Percentiles rank a stretch among this genome's conserved stretches.
Conservation (phyloP, 2,888 invertebrate genomes). For the Cynaeus angustus region DNA sequence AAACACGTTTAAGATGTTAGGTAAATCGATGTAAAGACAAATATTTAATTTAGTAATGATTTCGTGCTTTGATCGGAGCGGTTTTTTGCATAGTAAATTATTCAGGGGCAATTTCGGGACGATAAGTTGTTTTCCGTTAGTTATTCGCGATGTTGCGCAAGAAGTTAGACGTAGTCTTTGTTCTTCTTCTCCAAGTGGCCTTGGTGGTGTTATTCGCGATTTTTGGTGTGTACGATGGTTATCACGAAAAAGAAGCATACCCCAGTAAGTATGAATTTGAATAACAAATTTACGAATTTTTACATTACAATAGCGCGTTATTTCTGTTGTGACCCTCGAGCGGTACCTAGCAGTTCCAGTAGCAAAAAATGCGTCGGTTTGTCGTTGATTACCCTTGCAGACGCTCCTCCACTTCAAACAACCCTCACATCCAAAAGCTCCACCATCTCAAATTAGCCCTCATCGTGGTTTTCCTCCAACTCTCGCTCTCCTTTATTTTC, state of each 20-base stretch:
- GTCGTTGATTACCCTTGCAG: not conserved
- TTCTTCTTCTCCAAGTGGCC: conserved; percentile 57
- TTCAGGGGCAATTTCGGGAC: conserved; percentile 32
- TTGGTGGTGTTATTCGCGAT: conserved; percentile 61
- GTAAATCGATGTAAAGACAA: conserved; percentile 22
- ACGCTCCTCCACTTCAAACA: conserved; percentile 13
- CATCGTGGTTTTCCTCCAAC: conserved; percentile 38
- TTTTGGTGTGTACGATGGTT: conserved; percentile 59
- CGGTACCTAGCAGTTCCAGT: not conserved
- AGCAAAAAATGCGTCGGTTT: conserved; percentile 31
- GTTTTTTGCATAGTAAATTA: conserved; percentile 31
- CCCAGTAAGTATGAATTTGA: conserved; percentile 60
- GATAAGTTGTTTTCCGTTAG: conserved; percentile 27
- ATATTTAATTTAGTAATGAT: conserved; percentile 33
- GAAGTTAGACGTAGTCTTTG: conserved; percentile 55
- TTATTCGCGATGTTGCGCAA: conserved; percentile 44
- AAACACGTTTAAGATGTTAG: conserved; percentile 13
- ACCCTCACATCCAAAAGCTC: conserved; percentile 30
- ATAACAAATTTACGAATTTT: conserved; percentile 8
- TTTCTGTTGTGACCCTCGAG: not conserved
- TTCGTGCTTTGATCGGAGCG: conserved; percentile 24
- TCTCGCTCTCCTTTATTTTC: conserved; percentile 52
- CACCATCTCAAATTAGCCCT: conserved; percentile 35
- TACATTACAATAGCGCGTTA: conserved; percentile 2
- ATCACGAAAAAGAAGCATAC: conserved; percentile 57